A percentile compares a stretch with the other conserved stretches of the same genome.
Evolutionary conservation across 2,797 vertebrate species (phyloP).

Genomic region (Fistularia tabacaria): DNA sequence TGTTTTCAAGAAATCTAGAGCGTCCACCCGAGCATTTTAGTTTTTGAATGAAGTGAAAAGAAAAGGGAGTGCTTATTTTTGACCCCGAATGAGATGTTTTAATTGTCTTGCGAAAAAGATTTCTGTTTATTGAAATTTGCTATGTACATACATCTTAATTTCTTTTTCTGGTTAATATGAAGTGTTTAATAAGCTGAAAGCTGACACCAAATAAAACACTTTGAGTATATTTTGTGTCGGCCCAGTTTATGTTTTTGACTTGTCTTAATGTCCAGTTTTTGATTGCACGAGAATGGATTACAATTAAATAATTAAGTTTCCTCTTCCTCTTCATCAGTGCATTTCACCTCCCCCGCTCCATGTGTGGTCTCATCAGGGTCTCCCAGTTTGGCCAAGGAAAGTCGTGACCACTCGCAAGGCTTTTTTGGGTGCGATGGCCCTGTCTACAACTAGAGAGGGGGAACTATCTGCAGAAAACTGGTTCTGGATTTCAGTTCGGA

Average conservation of each 20-base stretch:
- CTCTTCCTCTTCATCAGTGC: no score
- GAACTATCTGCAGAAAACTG: no score
- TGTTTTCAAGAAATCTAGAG: constrained; percentile 11
- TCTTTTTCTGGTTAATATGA: constrained; percentile 47
- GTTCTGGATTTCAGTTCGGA: no score
- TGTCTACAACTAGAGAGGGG: no score
- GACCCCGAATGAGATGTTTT: constrained; percentile 38
- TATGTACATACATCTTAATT: constrained; percentile 61
- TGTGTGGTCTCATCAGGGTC: no score
- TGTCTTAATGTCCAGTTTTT: not conserved
- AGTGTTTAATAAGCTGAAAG: constrained; percentile 62
- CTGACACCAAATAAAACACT: constrained; percentile 73
- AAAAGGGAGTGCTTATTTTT: constrained; percentile 48
- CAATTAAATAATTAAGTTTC: no score
- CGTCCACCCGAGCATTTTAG: constrained; percentile 25
- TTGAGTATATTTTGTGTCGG: constrained; percentile 44
- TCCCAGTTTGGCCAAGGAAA: no score
- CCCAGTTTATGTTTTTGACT: not conserved
- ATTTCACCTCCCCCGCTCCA: no score
- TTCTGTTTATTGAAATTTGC: constrained; percentile 38
- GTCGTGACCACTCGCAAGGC: no score
- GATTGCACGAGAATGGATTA: no score
- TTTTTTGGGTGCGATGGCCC: no score
- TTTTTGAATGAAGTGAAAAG: constrained; percentile 34
- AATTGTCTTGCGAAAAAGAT: constrained; percentile 15